A percentile compares a stretch with the other conserved stretches of the same genome.
phyloP scores from a whole-genome alignment of 2,888 invertebrate species.

The Callosobruchus maculatus region DNA sequence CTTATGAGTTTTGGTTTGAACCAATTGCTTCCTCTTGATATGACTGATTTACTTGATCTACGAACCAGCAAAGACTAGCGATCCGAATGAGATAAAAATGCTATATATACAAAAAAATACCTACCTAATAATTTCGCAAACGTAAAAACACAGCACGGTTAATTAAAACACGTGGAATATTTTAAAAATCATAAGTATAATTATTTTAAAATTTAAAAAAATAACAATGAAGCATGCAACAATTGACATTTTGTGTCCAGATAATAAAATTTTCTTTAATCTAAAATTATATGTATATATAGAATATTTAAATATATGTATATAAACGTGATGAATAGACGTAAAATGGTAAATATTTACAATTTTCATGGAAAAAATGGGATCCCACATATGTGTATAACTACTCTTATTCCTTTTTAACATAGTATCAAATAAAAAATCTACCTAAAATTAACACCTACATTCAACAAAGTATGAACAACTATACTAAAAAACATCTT shows the following conservation, averaged over 20 bases:
- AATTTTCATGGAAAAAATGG: slow-evolving; percentile 3
- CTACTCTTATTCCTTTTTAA: neutral
- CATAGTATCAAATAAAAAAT: neutral
- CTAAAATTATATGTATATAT: slow-evolving; percentile 20
- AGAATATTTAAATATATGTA: slow-evolving; percentile 21
- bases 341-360: slow-evolving; percentile 18
- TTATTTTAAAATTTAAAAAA: slow-evolving; percentile 31
- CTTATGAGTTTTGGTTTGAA: too few relatives aligned
- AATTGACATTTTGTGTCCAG: slow-evolving; percentile 31
- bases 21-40: too few relatives aligned
- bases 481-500: neutral
- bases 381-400: slow-evolving; percentile 1
- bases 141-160: too few relatives aligned
- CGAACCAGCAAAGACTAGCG: too few relatives aligned
- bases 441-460: neutral
- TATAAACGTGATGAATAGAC: slow-evolving; percentile 20
- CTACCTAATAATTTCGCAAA: too few relatives aligned
- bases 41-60: too few relatives aligned
- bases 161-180: neutral
- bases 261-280: slow-evolving; percentile 25
- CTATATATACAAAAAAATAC: too few relatives aligned
- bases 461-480: neutral
- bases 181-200: slow-evolving; percentile 29
- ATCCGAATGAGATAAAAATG: too few relatives aligned
- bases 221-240: slow-evolving; percentile 33